Conservation (phyloP, 2,113 vertebrate species). For the Pseudorhombus dupliciocellatus region DNA sequence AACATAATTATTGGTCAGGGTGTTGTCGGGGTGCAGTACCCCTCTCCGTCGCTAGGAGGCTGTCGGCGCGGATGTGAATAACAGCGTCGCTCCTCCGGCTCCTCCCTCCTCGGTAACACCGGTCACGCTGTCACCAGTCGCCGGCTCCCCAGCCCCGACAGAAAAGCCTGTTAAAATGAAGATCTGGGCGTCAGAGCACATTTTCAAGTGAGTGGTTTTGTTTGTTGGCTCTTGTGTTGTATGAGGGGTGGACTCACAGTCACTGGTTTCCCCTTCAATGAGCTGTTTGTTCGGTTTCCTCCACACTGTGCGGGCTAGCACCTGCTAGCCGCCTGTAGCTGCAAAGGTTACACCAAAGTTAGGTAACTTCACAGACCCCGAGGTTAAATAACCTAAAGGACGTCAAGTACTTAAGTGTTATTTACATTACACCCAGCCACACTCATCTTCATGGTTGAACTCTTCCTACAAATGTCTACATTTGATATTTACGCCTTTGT, state of each 20-base stretch:
- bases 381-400: background rate
- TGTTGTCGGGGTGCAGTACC: no score
- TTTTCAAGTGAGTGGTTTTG: constrained; percentile 78
- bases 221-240: background rate
- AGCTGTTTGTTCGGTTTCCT: background rate
- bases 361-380: constrained; percentile 15
- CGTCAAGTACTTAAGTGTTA: background rate
- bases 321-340: constrained; percentile 31
- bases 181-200: constrained; percentile 84
- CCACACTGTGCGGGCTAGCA: background rate
- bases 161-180: constrained; percentile 73
- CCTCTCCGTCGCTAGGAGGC: constrained; percentile 1
- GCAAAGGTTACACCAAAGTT: constrained; percentile 33
- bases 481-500: background rate
- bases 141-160: constrained; percentile 52
- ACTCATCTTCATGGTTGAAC: accelerated
- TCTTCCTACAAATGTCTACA: background rate
- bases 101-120: constrained; percentile 32
- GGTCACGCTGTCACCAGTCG: constrained; percentile 51
- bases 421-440: accelerated
- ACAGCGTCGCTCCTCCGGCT: background rate
- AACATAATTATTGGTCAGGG: background rate
- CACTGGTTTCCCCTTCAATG: background rate
- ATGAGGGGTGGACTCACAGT: accelerated
- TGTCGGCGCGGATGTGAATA: background rate